These are phyloP conservation scores for Phyllotreta striolata DNA, from an alignment of 2,888 invertebrate species.

Conservation along the genomic window DNA sequence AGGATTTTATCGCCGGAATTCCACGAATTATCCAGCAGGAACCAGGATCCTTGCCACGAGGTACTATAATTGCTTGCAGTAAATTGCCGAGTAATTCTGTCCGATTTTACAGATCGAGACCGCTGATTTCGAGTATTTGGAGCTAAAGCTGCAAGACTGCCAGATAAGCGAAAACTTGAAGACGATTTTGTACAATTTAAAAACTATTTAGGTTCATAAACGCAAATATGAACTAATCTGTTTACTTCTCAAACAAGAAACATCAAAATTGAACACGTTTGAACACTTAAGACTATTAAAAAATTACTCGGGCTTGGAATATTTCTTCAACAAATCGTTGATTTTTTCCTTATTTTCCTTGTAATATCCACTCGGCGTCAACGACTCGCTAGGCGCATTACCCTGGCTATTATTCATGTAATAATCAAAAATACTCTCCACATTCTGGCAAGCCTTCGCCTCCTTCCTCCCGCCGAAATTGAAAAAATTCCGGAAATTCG, in stretches of 20 bases:
- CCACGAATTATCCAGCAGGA: conserved; percentile 63
- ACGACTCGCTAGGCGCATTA: not conserved
- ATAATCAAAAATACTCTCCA: conserved; percentile 15
- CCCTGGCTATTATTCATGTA: not conserved
- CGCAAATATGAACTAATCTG: too few relatives aligned
- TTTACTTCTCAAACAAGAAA: too few relatives aligned
- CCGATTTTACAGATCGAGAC: conserved; percentile 67
- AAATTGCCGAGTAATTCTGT: not conserved
- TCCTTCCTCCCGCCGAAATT: not conserved
- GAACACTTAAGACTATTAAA: not conserved
- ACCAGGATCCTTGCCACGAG: conserved; percentile 75
- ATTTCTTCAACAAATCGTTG: conserved; percentile 41
- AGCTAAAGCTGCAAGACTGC: conserved; percentile 65
- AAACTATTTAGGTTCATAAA: conserved; percentile 26
- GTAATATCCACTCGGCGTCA: conserved; percentile 45
- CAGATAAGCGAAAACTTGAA: conserved; percentile 63
- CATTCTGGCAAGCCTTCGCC: not conserved
- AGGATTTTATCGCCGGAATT: conserved; percentile 68
- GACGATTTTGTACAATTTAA: conserved; percentile 64
- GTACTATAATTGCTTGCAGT: conserved; percentile 55
- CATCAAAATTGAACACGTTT: not conserved
- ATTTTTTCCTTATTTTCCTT: conserved; percentile 45
- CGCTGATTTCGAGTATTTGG: conserved; percentile 73
- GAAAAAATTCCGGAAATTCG: conserved; percentile 40
- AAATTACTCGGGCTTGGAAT: conserved; percentile 17